phyloP scores from a whole-genome alignment of 2,888 invertebrate species.

The Yponomeuta plumbellus region DNA sequence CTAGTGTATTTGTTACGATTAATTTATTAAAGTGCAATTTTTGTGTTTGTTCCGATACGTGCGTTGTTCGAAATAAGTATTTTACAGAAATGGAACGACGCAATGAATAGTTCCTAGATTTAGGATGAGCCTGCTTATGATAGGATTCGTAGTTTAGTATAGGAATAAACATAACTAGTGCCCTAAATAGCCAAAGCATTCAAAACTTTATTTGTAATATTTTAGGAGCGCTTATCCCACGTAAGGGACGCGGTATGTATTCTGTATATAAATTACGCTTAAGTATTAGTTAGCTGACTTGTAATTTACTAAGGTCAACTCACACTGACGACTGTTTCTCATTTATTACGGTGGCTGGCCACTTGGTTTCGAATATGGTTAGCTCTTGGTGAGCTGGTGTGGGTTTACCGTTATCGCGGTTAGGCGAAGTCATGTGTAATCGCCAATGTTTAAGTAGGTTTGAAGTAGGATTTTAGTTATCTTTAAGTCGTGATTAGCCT shows the following conservation, averaged over 20 bases:
- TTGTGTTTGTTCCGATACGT: slow-evolving; percentile 13
- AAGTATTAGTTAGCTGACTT: slow-evolving; percentile 5
- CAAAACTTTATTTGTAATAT: slow-evolving; percentile 70
- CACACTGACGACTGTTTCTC: slow-evolving; percentile 5
- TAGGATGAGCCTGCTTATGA: slow-evolving; percentile 11
- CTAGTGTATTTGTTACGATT: background rate
- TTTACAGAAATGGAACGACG: background rate
- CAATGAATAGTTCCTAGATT: slow-evolving; percentile 7
- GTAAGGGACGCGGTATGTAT: slow-evolving; percentile 14
- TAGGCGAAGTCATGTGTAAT: background rate
- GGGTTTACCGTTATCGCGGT: background rate
- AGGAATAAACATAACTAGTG: slow-evolving; percentile 31
- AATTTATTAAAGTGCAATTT: slow-evolving; percentile 7
- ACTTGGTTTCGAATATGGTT: background rate
- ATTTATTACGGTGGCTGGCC: slow-evolving; percentile 11
- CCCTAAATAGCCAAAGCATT: slow-evolving; percentile 73
- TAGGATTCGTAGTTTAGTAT: slow-evolving; percentile 7
- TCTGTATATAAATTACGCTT: slow-evolving; percentile 14
- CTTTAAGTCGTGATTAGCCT: slow-evolving; percentile 12
- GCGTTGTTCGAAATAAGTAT: background rate
- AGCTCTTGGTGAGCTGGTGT: background rate
- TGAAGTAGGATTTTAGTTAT: slow-evolving; percentile 4
- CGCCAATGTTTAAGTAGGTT: slow-evolving; percentile 8
- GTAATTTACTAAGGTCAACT: background rate
- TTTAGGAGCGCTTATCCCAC: slow-evolving; percentile 17